Conservation (phyloP, 2,888 invertebrate species). For the Nephrotoma flavescens region DNA sequence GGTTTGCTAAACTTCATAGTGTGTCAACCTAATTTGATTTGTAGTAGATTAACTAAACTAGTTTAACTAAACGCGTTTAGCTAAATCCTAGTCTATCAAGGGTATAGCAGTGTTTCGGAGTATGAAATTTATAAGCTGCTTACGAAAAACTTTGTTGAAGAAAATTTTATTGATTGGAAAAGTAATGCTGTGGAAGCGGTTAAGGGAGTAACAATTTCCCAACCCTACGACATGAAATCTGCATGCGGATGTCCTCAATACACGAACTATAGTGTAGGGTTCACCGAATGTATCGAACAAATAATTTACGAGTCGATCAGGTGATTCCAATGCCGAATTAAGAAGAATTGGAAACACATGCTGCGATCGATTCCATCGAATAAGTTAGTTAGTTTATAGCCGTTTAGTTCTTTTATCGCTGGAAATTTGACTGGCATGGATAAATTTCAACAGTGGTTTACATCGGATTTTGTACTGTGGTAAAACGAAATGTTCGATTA, state of each 20-base stretch:
- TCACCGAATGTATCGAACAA: conserved; percentile 72
- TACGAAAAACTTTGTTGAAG: conserved; percentile 49
- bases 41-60: too few relatives aligned
- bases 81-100: too few relatives aligned
- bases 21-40: too few relatives aligned
- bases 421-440: too few relatives aligned
- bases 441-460: too few relatives aligned
- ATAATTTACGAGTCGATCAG: conserved; percentile 45
- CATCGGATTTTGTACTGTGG: too few relatives aligned
- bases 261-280: conserved; percentile 71
- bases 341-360: conserved; percentile 56
- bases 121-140: conserved; percentile 68
- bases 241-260: conserved; percentile 72
- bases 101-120: conserved; percentile 72
- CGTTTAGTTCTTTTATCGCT: too few relatives aligned
- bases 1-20: too few relatives aligned
- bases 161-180: conserved; percentile 61
- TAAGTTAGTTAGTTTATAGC: too few relatives aligned
- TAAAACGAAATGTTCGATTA: too few relatives aligned
- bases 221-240: conserved; percentile 50
- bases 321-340: conserved; percentile 67
- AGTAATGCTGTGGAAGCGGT: conserved; percentile 59
- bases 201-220: conserved; percentile 43
- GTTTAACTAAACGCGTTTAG: too few relatives aligned
- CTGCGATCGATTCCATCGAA: conserved; percentile 72